phyloP scores from a whole-genome alignment of 2,113 vertebrate species.

The Podarcis raffonei region DNA sequence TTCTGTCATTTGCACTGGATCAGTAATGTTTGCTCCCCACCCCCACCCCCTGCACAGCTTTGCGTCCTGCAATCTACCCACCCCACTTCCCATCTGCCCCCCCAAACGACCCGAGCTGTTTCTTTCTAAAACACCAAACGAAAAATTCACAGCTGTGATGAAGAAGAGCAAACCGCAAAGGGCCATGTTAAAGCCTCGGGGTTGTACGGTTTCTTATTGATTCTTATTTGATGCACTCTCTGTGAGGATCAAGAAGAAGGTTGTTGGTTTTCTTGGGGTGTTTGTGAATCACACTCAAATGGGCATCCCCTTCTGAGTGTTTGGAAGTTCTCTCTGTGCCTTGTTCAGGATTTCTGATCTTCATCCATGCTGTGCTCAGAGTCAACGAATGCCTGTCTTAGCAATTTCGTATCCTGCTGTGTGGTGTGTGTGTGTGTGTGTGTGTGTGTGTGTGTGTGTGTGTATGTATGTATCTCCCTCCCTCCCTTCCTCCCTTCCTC shows the following conservation, averaged over 20 bases:
- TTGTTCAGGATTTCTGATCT: background rate
- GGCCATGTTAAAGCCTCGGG: accelerated
- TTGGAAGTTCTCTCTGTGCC: background rate
- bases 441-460: too few species aligned
- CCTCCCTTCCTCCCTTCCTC: too few species aligned
- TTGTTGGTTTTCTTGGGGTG: accelerated
- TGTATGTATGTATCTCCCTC: too few species aligned
- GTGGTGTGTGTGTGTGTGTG: too few species aligned
- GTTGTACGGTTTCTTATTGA: accelerated
- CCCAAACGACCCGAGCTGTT: background rate
- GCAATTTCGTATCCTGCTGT: too few species aligned
- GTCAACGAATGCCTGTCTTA: background rate
- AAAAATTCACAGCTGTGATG: accelerated
- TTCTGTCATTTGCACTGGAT: conserved; percentile 13
- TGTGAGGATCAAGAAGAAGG: background rate
- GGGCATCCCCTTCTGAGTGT: background rate
- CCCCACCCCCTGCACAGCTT: background rate
- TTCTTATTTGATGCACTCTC: accelerated
- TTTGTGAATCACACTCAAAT: accelerated
- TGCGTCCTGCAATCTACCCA: background rate
- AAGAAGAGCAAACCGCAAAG: accelerated
- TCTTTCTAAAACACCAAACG: background rate
- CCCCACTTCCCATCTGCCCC: background rate
- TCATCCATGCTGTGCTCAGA: too few species aligned
- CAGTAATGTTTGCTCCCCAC: background rate